Percentiles rank a stretch among this genome's conserved stretches.
These are phyloP conservation scores for Dendronephthya gigantea DNA, from an alignment of 64 coral and sea anemone genomes.

Conservation along the genomic window DNA sequence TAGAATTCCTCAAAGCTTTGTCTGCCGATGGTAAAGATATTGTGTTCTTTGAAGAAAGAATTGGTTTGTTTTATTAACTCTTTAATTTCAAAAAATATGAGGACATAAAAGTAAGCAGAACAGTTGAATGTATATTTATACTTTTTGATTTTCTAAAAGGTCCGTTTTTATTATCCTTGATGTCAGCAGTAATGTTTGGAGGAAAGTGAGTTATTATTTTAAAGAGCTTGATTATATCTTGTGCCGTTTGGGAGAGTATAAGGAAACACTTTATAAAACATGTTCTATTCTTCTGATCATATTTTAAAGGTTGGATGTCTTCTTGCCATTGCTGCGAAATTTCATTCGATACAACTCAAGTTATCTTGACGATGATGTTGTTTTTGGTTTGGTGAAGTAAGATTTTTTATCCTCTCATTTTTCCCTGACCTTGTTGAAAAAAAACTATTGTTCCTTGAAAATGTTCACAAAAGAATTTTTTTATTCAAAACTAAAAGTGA, in stretches of 20 bases:
- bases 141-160: conserved; percentile 21
- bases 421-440: neutral
- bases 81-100: neutral
- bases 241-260: neutral
- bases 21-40: conserved; percentile 66
- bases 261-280: no score
- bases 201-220: conserved; percentile 39
- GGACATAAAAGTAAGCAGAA: neutral
- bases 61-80: conserved; percentile 29
- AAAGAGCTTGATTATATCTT: neutral
- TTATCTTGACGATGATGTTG: conserved; percentile 77
- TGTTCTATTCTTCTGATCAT: no score
- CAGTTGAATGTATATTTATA: neutral
- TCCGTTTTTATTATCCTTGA: conserved; percentile 66
- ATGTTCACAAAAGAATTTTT: neutral
- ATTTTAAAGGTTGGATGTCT: conserved; percentile 52
- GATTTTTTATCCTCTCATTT: neutral
- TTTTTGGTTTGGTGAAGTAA: conserved; percentile 81
- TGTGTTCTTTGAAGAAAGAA: conserved; percentile 51
- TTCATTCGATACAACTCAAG: conserved; percentile 92
- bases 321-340: conserved; percentile 84
- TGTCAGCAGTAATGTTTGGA: conserved; percentile 55
- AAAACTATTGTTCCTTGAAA: neutral
- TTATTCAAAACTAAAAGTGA: neutral
- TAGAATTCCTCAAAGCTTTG: conserved; percentile 45